These are phyloP conservation scores for Sparidentex hasta DNA, from an alignment of 2,797 vertebrate genomes.

Conservation along the genomic window DNA sequence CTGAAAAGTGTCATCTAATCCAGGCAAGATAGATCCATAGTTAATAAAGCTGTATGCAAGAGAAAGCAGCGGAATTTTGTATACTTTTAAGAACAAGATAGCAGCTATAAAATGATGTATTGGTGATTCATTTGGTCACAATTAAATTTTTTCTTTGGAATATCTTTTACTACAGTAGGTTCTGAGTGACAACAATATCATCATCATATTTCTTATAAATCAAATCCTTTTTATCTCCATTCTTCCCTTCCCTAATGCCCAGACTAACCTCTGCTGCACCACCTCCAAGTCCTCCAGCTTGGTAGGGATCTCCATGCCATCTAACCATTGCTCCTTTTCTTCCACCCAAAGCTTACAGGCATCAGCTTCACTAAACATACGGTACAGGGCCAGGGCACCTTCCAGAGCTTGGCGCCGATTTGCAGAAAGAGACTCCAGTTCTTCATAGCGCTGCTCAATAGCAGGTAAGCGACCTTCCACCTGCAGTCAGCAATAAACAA, in stretches of 20 bases:
- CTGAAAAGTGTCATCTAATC: background rate
- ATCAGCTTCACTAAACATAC: constrained; percentile 94
- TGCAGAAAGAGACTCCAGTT: constrained; percentile 87
- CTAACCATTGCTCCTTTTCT: constrained; percentile 96
- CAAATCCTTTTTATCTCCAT: background rate
- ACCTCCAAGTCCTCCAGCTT: constrained; percentile 97
- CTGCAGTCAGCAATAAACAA: constrained; percentile 64
- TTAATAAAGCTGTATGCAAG: background rate
- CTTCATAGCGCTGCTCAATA: constrained; percentile 89
- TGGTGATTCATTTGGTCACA: background rate
- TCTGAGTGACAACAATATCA: background rate
- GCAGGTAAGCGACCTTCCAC: constrained; percentile 88
- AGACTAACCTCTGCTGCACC: constrained; percentile 93
- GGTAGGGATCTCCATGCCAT: constrained; percentile 91
- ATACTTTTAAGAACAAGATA: constrained; percentile 6
- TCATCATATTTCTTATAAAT: background rate
- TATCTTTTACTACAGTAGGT: background rate
- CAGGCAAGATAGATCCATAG: background rate
- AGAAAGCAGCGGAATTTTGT: background rate
- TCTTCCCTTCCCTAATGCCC: background rate
- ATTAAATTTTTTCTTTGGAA: too few species aligned
- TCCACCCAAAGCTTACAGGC: constrained; percentile 96
- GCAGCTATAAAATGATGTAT: background rate
- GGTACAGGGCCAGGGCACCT: constrained; percentile 91
- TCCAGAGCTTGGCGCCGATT: constrained; percentile 89